A percentile compares a stretch with the other conserved stretches of the same genome.
Evolutionary conservation across 2,888 invertebrate genomes (phyloP).

Genomic region (Entomobrya multifasciata): DNA sequence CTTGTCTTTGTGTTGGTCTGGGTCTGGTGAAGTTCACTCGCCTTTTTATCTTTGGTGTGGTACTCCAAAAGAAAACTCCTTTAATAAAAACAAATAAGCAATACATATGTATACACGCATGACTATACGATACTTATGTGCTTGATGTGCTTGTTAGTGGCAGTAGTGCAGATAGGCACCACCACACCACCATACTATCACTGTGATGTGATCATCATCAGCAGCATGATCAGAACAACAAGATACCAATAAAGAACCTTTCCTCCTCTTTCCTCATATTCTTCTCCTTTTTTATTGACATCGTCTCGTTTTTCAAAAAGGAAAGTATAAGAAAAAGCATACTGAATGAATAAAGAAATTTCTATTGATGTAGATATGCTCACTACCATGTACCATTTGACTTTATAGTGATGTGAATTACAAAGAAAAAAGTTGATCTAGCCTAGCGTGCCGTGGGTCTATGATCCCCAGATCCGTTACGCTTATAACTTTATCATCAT

Average conservation of each 20-base stretch:
- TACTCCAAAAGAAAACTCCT: slow-evolving; percentile 10
- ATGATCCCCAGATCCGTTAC: too few relatives aligned
- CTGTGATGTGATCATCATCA: neutral
- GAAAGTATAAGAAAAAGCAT: too few relatives aligned
- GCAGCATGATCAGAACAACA: neutral
- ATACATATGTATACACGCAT: neutral
- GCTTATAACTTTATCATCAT: too few relatives aligned
- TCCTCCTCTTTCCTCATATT: slow-evolving; percentile 3
- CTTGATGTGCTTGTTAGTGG: too few relatives aligned
- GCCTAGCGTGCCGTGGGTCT: neutral
- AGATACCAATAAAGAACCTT: slow-evolving; percentile 55
- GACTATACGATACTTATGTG: neutral
- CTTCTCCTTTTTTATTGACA: too few relatives aligned
- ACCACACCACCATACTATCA: too few relatives aligned
- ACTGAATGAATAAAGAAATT: neutral
- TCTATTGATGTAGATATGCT: neutral
- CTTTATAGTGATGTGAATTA: neutral
- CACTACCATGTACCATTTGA: neutral
- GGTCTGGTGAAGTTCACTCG: neutral
- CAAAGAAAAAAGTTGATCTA: slow-evolving; percentile 38
- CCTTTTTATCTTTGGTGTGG: neutral
- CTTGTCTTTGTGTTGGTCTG: too few relatives aligned
- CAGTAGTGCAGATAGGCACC: too few relatives aligned
- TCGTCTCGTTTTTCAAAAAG: too few relatives aligned
- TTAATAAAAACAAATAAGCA: slow-evolving; percentile 40